These are phyloP conservation scores for Drosophila peninsularis DNA, from an alignment of 2,888 invertebrate species.

Conservation along the genomic window DNA sequence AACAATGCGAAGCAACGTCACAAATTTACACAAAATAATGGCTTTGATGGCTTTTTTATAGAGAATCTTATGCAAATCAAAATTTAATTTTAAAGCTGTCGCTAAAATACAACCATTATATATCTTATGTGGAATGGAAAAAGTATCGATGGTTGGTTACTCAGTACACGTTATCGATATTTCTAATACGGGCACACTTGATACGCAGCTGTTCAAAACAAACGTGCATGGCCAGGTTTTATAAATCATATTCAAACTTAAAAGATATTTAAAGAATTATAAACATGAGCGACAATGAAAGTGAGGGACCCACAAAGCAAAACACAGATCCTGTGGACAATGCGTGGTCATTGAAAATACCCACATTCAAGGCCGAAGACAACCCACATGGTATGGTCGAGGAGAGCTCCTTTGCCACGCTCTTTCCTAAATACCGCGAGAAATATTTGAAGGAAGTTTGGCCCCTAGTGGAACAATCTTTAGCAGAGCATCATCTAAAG, in stretches of 20 bases:
- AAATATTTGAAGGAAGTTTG: conserved; percentile 97
- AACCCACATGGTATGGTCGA: conserved; percentile 93
- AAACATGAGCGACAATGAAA: conserved; percentile 80
- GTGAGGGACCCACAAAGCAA: conserved; percentile 63
- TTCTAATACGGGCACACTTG: conserved; percentile 19
- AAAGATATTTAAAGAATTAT: neutral
- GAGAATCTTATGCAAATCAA: neutral
- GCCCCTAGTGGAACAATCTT: conserved; percentile 95
- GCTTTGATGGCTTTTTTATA: neutral
- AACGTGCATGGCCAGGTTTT: conserved; percentile 53
- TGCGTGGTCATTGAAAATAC: conserved; percentile 94
- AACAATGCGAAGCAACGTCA: neutral
- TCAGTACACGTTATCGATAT: neutral
- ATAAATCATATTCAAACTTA: neutral
- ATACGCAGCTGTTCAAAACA: conserved; percentile 51
- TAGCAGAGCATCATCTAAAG: conserved; percentile 91
- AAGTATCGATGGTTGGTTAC: neutral
- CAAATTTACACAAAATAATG: neutral
- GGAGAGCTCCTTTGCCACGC: conserved; percentile 97
- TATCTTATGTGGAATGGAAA: too few relatives aligned
- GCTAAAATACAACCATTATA: neutral
- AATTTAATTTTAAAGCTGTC: neutral
- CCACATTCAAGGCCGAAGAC: conserved; percentile 93
- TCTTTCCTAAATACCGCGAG: conserved; percentile 99
- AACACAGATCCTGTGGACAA: conserved; percentile 89